Conservation (phyloP, 2,797 vertebrate genomes). For the Rhinichthys osculus region DNA sequence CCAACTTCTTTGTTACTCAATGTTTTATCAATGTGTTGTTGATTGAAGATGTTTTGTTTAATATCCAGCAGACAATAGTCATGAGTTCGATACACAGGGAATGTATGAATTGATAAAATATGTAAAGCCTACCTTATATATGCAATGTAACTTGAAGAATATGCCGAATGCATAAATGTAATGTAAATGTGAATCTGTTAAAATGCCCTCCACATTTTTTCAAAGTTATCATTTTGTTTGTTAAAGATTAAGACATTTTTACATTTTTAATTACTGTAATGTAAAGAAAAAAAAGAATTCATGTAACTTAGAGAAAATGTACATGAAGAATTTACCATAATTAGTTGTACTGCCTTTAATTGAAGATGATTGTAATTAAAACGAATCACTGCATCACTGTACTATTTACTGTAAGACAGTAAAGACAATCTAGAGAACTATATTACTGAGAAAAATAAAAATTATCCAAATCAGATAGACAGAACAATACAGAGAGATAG, state of each 20-base stretch:
- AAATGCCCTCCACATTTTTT: neutral
- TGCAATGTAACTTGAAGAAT: neutral
- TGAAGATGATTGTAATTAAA: neutral
- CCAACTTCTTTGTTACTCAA: neutral
- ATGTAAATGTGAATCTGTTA: neutral
- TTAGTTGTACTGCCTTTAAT: neutral
- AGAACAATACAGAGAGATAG: neutral
- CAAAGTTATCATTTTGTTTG: neutral
- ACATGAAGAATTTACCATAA: neutral
- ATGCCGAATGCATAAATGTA: neutral
- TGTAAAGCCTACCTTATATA: neutral
- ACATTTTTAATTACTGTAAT: too few relatives aligned
- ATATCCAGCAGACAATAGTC: neutral
- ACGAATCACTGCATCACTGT: too few relatives aligned
- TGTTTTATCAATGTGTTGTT: slow-evolving; percentile 20
- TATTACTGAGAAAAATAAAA: neutral
- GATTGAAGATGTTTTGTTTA: neutral
- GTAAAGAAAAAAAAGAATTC: too few relatives aligned
- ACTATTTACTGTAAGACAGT: neutral
- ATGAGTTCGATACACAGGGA: neutral
- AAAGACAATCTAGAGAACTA: neutral
- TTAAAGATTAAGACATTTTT: neutral
- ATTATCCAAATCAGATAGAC: neutral
- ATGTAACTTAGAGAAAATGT: neutral
- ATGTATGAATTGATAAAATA: neutral